Evolutionary conservation across 2,888 invertebrate species (phyloP), one percentile per base, ranked within the genome.

Genomic region (Harmothoe impar): DNA sequence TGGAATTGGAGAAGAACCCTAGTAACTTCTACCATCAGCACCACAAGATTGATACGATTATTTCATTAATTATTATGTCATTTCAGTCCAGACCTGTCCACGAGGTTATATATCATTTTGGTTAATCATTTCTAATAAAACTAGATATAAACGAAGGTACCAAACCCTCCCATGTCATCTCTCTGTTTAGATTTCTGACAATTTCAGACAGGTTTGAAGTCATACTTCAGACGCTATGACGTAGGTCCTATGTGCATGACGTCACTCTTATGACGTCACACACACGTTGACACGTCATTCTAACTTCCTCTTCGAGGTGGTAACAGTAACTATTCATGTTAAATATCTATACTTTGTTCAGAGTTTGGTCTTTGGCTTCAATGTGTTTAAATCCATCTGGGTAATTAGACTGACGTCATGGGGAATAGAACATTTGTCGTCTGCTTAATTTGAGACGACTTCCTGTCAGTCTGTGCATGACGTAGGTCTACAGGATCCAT

Each of bases 331-430:
- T n/a, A 72, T 29, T n/a, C 1, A 15, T 3, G 31, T 29, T 25
- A 72, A 29, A 29, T 72, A n/a, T 72, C 25, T 72, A 62, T 72
- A 29, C 5, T 15, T 43, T 72, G 72, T 72, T 72, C 72, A 72
- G 25, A 72, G 25, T 72, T 72, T 72, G 72, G 72, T 72, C 72
- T 72, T 72, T 72, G 72, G 72, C 29, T 72, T 72, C 72, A 15
- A n/a, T 72, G 29, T 15, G 72, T 72, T 62, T 3, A 29, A 72
- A 72, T 72, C 72, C 72, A n/a, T 29, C 25, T 72, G 25, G 72
- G 68, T 12, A 68, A n/a, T 43, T 43, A 43, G 43, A 43, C 43
- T 43, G 43, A 43, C n/a, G n/a, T n/a, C n/a, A n/a, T 68, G 7
- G 17, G 1, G n/a, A 72, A 72, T 72, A 3, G 5, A 72, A 15